Evolutionary conservation across 2,888 invertebrate species (phyloP).

Genomic region (Ennomos erosarius): DNA sequence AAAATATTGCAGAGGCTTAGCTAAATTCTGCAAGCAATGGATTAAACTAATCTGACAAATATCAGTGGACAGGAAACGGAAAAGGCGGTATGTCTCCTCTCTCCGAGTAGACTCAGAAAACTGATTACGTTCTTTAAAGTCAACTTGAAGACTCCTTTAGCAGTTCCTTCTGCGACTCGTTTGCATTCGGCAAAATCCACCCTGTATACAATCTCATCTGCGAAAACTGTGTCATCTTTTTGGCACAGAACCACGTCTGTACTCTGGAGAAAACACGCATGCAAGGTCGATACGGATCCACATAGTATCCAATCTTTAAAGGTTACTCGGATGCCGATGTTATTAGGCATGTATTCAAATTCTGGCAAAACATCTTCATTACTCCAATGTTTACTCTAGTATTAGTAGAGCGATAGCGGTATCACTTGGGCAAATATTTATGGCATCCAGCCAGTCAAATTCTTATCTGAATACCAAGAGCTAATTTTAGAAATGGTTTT

Average conservation of each 20-base stretch:
- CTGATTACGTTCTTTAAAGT: no score
- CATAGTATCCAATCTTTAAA: not conserved
- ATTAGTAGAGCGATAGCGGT: not conserved
- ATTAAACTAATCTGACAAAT: no score
- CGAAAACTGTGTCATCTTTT: constrained; percentile 24
- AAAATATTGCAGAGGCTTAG: no score
- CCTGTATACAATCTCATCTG: constrained; percentile 13
- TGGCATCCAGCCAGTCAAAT: constrained; percentile 1
- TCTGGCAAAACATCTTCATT: no score
- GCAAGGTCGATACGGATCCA: constrained; percentile 13
- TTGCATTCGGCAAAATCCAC: not conserved
- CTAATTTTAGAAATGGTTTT: not conserved
- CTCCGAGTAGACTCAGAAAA: no score
- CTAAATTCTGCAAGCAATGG: no score
- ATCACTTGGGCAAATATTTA: not conserved
- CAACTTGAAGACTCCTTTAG: no score
- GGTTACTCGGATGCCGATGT: no score
- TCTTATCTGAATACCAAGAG: not conserved
- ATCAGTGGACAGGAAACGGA: no score
- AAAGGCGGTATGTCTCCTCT: no score
- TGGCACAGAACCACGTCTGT: constrained; percentile 23
- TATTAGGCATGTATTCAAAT: no score
- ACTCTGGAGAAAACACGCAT: constrained; percentile 22
- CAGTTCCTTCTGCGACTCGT: no score
- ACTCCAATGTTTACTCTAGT: not conserved